Evolutionary conservation across 2,888 invertebrate genomes (phyloP).

Genomic region (Elysia crispata): DNA sequence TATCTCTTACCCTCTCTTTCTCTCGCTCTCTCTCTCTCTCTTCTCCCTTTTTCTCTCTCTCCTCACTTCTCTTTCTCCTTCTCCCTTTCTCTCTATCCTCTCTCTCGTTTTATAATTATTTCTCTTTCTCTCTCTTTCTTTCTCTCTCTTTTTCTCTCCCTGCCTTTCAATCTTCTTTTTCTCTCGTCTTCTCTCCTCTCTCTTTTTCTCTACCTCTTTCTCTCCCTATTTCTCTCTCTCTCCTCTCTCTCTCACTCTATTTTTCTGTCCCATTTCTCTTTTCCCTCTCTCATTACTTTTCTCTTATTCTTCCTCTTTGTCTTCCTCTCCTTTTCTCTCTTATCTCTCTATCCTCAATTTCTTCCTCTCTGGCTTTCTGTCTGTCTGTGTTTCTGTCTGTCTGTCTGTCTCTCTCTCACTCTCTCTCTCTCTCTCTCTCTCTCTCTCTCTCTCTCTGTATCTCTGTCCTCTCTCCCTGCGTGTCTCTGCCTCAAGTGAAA

Average conservation of each 20-base stretch:
- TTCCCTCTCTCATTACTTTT: background rate
- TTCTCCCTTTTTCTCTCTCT: background rate
- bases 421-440: too few species aligned
- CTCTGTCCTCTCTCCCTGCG: too few species aligned
- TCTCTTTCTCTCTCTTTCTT: background rate
- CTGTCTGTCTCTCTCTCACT: too few species aligned
- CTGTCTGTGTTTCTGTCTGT: too few species aligned
- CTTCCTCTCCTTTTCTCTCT: too few species aligned
- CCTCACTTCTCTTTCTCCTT: background rate
- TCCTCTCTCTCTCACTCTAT: slow-evolving; percentile 12
- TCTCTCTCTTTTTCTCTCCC: background rate
- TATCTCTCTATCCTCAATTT: too few species aligned
- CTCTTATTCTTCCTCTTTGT: too few species aligned
- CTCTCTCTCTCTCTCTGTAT: too few species aligned
- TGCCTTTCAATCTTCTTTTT: background rate
- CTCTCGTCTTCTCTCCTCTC: background rate
- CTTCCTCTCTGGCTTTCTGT: too few species aligned
- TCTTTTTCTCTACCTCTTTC: too few species aligned
- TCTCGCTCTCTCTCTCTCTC: background rate
- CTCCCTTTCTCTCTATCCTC: background rate
- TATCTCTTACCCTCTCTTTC: slow-evolving; percentile 9
- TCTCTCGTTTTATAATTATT: slow-evolving; percentile 2
- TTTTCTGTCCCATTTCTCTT: background rate
- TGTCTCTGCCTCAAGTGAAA: too few species aligned
- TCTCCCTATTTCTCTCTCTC: too few species aligned